Base-by-base conservation (phyloP, 2,888 invertebrate species). In the Ormyrus thymus region DNA sequence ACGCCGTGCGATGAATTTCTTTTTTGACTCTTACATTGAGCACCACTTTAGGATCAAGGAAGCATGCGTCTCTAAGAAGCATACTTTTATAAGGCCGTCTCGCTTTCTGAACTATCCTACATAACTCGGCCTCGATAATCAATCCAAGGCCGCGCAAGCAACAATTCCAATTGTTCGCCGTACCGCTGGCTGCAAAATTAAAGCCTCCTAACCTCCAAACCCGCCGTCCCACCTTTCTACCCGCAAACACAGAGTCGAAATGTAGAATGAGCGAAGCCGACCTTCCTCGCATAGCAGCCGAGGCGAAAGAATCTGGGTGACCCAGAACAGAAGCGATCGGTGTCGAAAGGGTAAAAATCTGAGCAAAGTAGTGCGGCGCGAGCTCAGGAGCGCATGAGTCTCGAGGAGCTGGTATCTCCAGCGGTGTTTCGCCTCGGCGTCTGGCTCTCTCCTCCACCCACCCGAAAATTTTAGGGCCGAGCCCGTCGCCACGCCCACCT, bases 361-460 rank as follows among this genome's bases (percentile, higher is more conserved):
- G 83, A 85, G 83, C 81, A 83, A 84, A 83, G 83, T 86, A 84
- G 86, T 85, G 84, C 85, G 83, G 85, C 84, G 85, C 84, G 84
- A 76, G 81, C 71, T 64, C 77, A 83, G 86, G 86, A 69, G 56
- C 86, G 74, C 85, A 87, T 84, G 81, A 85, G 70, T 15, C 10
- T 3, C 66, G 13, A 83, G 81, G 81, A 81, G 77, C 56, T 9
- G 6, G n/a, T 0, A 13, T n/a, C 15, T 61, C 48, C 55, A 9
- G 51, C 45, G 46, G n/a, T n/a, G 46, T 29, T 55, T 29, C 29
- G n/a, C 7, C 8, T n/a, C 11, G 45, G 10, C 9, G 9, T 43
- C 50, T 29, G 29, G 29, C 66, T 55, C 62, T 55, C 62, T 50
- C 59, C 65, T 50, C 74, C 73, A 72, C 73, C 82, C 77, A 74